Evolutionary conservation across 2,797 vertebrate genomes (phyloP).

Genomic region (Tiaroga cobitis): DNA sequence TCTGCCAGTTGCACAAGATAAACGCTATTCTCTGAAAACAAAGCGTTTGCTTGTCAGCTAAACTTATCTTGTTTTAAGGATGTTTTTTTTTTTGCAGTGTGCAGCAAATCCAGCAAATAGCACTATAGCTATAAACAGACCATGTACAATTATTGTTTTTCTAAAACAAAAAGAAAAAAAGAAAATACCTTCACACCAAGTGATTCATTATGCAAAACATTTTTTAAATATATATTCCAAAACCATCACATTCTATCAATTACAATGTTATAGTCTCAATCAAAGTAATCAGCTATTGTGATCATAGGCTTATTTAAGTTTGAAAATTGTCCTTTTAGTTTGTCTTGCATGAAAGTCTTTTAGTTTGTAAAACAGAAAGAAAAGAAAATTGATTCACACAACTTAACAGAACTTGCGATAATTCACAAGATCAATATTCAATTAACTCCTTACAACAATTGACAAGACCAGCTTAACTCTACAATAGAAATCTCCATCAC

Average conservation of each 20-base stretch:
- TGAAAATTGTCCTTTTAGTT: neutral
- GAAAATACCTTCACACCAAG: neutral
- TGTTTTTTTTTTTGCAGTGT: too few species aligned
- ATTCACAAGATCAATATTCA: constrained; percentile 14
- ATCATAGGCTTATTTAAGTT: neutral
- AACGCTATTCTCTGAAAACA: too few species aligned
- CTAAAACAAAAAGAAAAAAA: neutral
- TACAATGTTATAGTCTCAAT: neutral
- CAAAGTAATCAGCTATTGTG: neutral
- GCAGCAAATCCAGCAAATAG: too few species aligned
- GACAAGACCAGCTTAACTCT: neutral
- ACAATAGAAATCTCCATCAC: neutral
- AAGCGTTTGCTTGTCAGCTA: too few species aligned
- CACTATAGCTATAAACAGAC: neutral
- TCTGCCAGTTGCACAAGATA: too few species aligned
- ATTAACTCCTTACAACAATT: neutral
- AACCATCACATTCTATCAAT: neutral
- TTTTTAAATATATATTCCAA: neutral
- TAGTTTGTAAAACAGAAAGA: neutral
- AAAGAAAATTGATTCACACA: neutral
- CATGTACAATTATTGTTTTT: neutral
- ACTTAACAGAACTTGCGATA: neutral
- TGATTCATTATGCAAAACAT: neutral
- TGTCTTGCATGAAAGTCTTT: neutral
- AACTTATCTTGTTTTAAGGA: too few species aligned